Evolutionary conservation across 2,797 vertebrate genomes (phyloP), one percentile per base, ranked within the genome.

Genomic region (Trachops cirrhosus): DNA sequence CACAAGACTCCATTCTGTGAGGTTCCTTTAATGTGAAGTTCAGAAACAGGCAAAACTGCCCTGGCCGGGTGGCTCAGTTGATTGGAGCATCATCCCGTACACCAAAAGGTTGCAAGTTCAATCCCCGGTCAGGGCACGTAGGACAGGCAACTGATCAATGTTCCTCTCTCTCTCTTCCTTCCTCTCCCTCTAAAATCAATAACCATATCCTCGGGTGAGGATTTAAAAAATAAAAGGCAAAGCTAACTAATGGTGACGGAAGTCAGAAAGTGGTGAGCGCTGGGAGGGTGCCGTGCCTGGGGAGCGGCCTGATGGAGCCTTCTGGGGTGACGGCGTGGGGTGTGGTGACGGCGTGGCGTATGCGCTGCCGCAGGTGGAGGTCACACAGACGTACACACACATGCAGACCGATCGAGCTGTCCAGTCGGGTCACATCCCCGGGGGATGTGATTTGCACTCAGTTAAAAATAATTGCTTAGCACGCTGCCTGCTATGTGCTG

Each of bases 311-410:
- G 29, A 29, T 21, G 24, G 52, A 24, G 59, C 32, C 79, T 32
- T 1, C 1, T 0, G 0, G 71, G 79, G 37, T 2, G 50, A 34
- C 1, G 32, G 86, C n/a, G n/a, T n/a, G n/a, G n/a, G n/a, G n/a
- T n/a, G n/a, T n/a, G 79, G 37, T 2, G 50, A 39, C 1, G 29
- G 86, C 15, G 15, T 16, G 54, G 14, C 37, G 32, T 3, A 0
- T 3, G 1, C 5, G 0, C 3, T 2, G 46, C 26, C 24, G 21
- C 32, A 6, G 39, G 48, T 1, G 18, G 14, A 15, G 21, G 18
- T 32, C 9, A 11, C 57, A 2, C 14, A 18, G 82, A 68, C 16
- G 34, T 0, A 4, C 57, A 37, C 73, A 21, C 37, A 2, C 0
- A 2, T 12, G 9, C 18, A 2, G 1, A 9, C 11, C 29, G 39